Evolutionary conservation across 2,888 invertebrate genomes (phyloP), one percentile per base, ranked within the genome.

Genomic region (Lottia scabra): DNA sequence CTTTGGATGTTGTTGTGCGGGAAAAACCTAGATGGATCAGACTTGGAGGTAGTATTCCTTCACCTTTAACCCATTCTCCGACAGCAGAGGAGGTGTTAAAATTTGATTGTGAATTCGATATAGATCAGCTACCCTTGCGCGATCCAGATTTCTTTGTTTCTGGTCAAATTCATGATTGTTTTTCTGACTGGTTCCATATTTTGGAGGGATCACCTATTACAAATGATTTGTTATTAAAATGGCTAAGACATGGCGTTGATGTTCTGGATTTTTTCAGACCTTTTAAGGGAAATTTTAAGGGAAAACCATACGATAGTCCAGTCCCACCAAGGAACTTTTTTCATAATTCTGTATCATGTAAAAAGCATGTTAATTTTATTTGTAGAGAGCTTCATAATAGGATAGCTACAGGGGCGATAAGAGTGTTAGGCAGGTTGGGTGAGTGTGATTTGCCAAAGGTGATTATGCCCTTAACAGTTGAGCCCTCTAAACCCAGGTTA

Each of bases 201-300:
- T 46, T 46, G n/a, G n/a, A 68, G 10, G n/a, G 8, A 23, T 65
- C 67, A 56, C 71, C 38, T 3, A 16, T 6, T 46, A 23, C 10
- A 56, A 48, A 38, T 1, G 13, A 1, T 3, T 2, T 12, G 4
- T 27, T 45, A 44, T 30, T 68, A n/a, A 26, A 16, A n/a, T 74
- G 71, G 74, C 19, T 74, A 63, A 43, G 38, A n/a, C 38, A 71
- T 16, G 68, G 65, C n/a, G 68, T 72, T 19, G 65, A 16, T 48
- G 66, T 68, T 13, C 26, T 23, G 27, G 43, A 64, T 23, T 63
- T 48, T 63, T 72, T 75, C 43, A n/a, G 45, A 3, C 63, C 63
- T 19, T 71, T 74, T 63, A 62, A 68, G 19, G 71, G 74, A 13
- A 71, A 75, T 63, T 75, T 75, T 62, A 67, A 70, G 48, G 65